A percentile compares a stretch with the other conserved stretches of the same genome.
phyloP scores from a whole-genome alignment of 2,797 vertebrate species.

The Semotilus atromaculatus region DNA sequence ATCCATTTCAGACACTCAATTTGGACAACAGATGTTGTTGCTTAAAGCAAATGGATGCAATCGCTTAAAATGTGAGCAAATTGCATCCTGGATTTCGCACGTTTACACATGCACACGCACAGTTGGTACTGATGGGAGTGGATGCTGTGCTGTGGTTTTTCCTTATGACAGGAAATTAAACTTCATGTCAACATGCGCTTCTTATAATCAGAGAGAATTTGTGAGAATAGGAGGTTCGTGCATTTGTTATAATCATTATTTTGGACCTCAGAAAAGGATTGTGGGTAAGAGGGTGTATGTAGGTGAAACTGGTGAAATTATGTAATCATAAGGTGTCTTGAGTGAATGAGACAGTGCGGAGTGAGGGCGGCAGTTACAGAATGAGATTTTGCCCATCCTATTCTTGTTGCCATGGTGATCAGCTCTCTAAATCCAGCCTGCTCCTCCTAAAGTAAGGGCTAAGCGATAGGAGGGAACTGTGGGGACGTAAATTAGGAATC shows the following conservation, averaged over 20 bases:
- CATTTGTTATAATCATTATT: conserved; percentile 7
- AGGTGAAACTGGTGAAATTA: conserved; percentile 47
- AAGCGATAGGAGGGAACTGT: not conserved
- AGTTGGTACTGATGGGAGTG: conserved; percentile 13
- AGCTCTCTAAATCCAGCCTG: conserved; percentile 68
- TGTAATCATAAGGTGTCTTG: conserved; percentile 47
- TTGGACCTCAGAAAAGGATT: conserved; percentile 1
- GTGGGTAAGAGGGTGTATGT: conserved; percentile 29
- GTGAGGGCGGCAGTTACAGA: conserved; percentile 47
- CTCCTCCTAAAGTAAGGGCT: conserved; percentile 51
- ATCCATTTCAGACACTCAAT: conserved; percentile 30
- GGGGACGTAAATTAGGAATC: conserved; percentile 41
- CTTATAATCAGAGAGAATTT: conserved; percentile 1
- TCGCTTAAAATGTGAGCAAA: conserved; percentile 36
- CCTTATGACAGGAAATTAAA: conserved; percentile 43
- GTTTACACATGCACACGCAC: conserved; percentile 2
- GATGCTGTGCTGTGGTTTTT: conserved; percentile 23
- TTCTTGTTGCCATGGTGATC: conserved; percentile 82
- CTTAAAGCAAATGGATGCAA: conserved; percentile 45
- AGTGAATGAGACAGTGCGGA: conserved; percentile 45
- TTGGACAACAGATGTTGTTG: conserved; percentile 38
- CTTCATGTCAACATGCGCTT: conserved; percentile 31
- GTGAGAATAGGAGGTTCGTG: not conserved
- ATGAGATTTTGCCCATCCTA: conserved; percentile 70
- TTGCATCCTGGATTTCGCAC: conserved; percentile 6